Conservation (phyloP, 2,797 vertebrate species). For the Molossus molossus region DNA sequence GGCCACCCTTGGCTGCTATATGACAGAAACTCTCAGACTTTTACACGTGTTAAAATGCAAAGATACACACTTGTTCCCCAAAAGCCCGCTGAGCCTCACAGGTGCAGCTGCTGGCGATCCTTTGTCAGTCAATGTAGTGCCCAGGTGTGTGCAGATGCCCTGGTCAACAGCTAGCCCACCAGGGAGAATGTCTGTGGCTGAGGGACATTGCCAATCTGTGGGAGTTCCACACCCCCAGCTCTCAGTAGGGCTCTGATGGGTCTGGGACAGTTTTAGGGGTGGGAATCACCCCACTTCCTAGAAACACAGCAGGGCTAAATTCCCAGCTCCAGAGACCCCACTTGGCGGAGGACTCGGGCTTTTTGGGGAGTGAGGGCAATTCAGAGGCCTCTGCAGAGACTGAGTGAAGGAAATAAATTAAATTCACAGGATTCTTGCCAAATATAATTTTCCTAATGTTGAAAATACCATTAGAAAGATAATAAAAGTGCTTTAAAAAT, state of each 20-base stretch:
- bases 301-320: background rate
- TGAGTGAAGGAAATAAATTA: conserved; percentile 15
- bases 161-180: background rate
- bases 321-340: background rate
- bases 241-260: background rate
- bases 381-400: background rate
- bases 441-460: background rate
- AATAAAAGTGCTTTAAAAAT: background rate
- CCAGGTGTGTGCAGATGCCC: too few species aligned
- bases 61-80: background rate
- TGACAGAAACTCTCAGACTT: background rate
- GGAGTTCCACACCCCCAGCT: background rate
- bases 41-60: background rate
- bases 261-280: background rate
- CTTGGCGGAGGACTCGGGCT: background rate
- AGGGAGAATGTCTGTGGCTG: too few species aligned
- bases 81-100: background rate
- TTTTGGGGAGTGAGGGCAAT: background rate
- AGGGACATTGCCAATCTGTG: background rate
- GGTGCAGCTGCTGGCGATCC: background rate
- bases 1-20: background rate
- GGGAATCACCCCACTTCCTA: background rate
- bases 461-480: background rate
- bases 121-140: background rate
- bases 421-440: background rate